Base-by-base conservation (phyloP, 2,797 vertebrate species). In the Parotocinclus haroldoi region DNA sequence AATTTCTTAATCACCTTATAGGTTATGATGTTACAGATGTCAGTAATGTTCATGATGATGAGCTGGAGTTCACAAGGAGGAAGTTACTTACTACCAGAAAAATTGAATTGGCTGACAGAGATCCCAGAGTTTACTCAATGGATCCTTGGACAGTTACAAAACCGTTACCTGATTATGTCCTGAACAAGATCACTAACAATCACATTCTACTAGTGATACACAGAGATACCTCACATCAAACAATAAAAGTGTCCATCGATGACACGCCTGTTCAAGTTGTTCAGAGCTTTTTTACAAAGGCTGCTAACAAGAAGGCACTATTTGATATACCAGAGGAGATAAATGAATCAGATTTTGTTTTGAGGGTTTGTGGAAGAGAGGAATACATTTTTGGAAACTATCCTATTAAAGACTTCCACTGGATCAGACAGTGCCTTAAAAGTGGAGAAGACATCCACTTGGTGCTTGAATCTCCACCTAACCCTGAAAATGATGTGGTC, bases 1-100 rank as follows among this genome's bases (percentile, higher is more conserved):
- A 58, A 1, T 93, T 93, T 66, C 91, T 99, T 18, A 99, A 95
- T 9, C 80, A 92, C 77, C 87, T 99, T 49, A 98, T 99, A 0
- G 97, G 94, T 73, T 98, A 99, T 0, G 97, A 99, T 8, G 97
- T 98, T 63, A 98, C 96, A 0, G 95, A 99, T 1, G 90, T 98
- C 48, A 98, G 94, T 83, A 98, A 98, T 0, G 96, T 99, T 19
- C 96, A 98, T 0, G 97, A 99, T 1, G 95, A 98, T 0, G 97
- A 99, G 69, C 88, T 99, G 10, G 97, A 99, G 83, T 99, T 97
- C 81, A 96, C 96, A 0, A 92, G 97, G 14, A 89, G 97, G 73
- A 95, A 96, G 76, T 83, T 99, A 67, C 87, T 98, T 70, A 98
- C 95, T 0, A 93, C 96, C 0, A 89, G 96, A 4, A 92, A 94